Evolutionary conservation across 2,888 invertebrate genomes (phyloP).

Genomic region (Chloromyia formosa): DNA sequence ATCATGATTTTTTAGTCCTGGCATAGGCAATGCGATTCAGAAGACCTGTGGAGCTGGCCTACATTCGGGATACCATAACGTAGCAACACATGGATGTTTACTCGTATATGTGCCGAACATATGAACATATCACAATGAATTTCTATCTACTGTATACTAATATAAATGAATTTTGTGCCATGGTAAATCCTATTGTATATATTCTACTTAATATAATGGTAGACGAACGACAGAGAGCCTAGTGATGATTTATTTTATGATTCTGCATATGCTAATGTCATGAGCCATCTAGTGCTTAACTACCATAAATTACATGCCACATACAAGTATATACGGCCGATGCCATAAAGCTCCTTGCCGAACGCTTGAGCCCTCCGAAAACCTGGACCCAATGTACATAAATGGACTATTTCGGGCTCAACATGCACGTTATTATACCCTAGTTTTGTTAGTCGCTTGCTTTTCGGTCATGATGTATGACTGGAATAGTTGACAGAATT

Average conservation of each 20-base stretch:
- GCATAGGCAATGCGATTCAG: too few relatives aligned
- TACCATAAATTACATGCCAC: slow-evolving; percentile 47
- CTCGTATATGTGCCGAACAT: neutral
- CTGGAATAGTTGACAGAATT: slow-evolving; percentile 46
- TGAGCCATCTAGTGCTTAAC: slow-evolving; percentile 50
- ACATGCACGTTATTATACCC: slow-evolving; percentile 39
- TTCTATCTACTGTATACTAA: neutral
- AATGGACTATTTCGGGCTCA: slow-evolving; percentile 17
- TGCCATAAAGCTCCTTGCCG: slow-evolving; percentile 38
- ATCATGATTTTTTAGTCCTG: neutral
- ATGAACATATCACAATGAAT: neutral
- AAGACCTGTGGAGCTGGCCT: neutral
- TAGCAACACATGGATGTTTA: neutral
- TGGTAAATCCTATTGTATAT: slow-evolving; percentile 5
- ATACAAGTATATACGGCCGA: slow-evolving; percentile 33
- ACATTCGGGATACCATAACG: neutral
- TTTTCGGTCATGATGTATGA: slow-evolving; percentile 45
- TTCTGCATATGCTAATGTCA: slow-evolving; percentile 49
- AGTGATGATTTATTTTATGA: slow-evolving; percentile 49
- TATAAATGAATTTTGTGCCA: neutral
- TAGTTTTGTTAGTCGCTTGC: neutral
- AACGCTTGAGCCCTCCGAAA: neutral
- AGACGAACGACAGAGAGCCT: slow-evolving; percentile 19
- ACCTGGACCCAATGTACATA: neutral
- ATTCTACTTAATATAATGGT: neutral